Percentiles rank a stretch among this genome's conserved stretches.
These are phyloP conservation scores for Teleogryllus oceanicus DNA, from an alignment of 2,888 invertebrate genomes.

Conservation along the genomic window DNA sequence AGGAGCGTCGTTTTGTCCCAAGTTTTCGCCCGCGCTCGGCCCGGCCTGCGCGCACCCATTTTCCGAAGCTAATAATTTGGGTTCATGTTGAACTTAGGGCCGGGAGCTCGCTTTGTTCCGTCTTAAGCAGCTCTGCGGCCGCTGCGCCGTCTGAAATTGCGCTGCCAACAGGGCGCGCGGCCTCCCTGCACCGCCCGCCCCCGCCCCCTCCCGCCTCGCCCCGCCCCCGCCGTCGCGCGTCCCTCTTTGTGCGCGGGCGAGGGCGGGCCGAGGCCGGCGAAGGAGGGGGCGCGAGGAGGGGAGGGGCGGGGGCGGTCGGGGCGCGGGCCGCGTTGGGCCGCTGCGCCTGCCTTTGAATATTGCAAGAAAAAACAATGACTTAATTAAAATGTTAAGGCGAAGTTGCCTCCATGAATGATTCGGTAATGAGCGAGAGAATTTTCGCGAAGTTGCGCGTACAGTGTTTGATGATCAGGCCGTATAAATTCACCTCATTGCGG, in stretches of 20 bases:
- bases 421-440: conserved; percentile 3
- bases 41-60: conserved; percentile 3
- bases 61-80: conserved; percentile 18
- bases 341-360: background rate
- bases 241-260: background rate
- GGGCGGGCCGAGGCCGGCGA: background rate
- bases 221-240: background rate
- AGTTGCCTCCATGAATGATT: conserved; percentile 11
- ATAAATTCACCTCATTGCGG: background rate
- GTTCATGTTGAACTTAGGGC: conserved; percentile 7
- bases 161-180: background rate
- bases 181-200: background rate
- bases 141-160: conserved; percentile 11
- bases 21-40: background rate
- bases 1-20: conserved; percentile 18
- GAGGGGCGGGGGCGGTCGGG: background rate
- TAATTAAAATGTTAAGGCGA: conserved; percentile 18
- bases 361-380: conserved; percentile 11
- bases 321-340: background rate
- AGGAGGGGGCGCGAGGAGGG: background rate
- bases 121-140: conserved; percentile 11
- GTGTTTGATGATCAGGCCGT: conserved; percentile 3
- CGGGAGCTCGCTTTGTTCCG: background rate
- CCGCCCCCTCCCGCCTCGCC: background rate
- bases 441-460: background rate